phyloP scores from a whole-genome alignment of 2,888 invertebrate species.

The Polyommatus iphigenia region DNA sequence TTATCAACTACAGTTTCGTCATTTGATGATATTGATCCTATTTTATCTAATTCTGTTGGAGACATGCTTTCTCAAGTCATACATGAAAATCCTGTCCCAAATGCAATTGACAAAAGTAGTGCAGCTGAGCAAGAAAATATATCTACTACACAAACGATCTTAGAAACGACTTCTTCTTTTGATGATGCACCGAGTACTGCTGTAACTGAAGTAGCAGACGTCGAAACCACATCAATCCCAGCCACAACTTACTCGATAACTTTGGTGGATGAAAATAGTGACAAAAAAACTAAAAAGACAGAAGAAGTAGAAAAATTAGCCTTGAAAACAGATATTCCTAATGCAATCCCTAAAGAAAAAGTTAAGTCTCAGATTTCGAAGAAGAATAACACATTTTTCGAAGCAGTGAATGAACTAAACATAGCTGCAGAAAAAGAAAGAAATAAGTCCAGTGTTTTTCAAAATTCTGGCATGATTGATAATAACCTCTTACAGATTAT shows the following conservation, averaged over 20 bases:
- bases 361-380: neutral
- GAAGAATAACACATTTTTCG: slow-evolving; percentile 5
- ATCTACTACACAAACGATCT: slow-evolving; percentile 46
- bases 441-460: neutral
- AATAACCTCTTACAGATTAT: neutral
- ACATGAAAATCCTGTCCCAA: slow-evolving; percentile 48
- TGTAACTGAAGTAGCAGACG: slow-evolving; percentile 36
- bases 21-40: slow-evolving; percentile 57
- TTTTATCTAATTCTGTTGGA: slow-evolving; percentile 71
- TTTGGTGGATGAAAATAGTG: slow-evolving; percentile 25
- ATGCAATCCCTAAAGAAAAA: slow-evolving; percentile 21
- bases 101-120: slow-evolving; percentile 36
- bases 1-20: slow-evolving; percentile 42
- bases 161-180: slow-evolving; percentile 44
- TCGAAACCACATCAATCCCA: slow-evolving; percentile 35
- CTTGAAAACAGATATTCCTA: slow-evolving; percentile 31
- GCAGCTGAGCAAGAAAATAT: slow-evolving; percentile 36
- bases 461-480: neutral
- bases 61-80: slow-evolving; percentile 75
- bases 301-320: slow-evolving; percentile 29
- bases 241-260: slow-evolving; percentile 2
- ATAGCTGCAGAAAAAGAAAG: neutral
- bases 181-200: slow-evolving; percentile 34
- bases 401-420: slow-evolving; percentile 1
- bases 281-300: slow-evolving; percentile 32